Conservation (phyloP, 2,797 vertebrate genomes). For the Nothura maculosa region DNA sequence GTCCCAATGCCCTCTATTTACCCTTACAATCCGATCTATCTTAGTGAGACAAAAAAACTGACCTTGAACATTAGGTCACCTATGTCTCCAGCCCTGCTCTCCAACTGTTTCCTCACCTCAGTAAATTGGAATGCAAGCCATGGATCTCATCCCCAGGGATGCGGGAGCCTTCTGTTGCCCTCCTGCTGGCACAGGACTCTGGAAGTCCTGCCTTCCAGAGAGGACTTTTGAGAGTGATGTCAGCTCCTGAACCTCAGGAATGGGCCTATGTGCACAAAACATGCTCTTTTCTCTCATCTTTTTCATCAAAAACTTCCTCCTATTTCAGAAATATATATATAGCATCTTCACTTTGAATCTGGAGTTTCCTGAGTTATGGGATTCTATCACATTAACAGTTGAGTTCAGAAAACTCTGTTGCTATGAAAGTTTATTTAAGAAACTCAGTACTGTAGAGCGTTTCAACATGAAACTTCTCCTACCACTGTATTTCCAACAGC, state of each 20-base stretch:
- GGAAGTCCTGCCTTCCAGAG: background rate
- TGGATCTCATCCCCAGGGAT: background rate
- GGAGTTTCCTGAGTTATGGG: background rate
- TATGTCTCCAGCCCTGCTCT: no score
- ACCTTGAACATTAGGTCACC: no score
- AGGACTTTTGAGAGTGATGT: background rate
- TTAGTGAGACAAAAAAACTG: no score
- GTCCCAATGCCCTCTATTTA: no score
- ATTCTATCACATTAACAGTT: fast-evolving
- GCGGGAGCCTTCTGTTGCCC: background rate
- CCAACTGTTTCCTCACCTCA: no score
- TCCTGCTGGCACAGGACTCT: background rate
- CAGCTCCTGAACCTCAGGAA: background rate
- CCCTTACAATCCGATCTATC: no score
- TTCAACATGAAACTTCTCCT: background rate
- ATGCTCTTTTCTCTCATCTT: background rate
- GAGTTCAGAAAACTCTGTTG: background rate
- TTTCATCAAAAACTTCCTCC: background rate
- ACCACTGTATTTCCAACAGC: background rate
- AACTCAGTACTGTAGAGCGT: background rate
- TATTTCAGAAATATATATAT: fast-evolving
- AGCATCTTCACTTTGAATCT: background rate
- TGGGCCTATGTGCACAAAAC: background rate
- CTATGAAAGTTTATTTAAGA: background rate
- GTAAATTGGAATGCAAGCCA: no score